Percentiles rank a stretch among this genome's conserved stretches.
phyloP scores from a whole-genome alignment of 1,140 invertebrate genomes.

The Phymorhynchus buccinoides region DNA sequence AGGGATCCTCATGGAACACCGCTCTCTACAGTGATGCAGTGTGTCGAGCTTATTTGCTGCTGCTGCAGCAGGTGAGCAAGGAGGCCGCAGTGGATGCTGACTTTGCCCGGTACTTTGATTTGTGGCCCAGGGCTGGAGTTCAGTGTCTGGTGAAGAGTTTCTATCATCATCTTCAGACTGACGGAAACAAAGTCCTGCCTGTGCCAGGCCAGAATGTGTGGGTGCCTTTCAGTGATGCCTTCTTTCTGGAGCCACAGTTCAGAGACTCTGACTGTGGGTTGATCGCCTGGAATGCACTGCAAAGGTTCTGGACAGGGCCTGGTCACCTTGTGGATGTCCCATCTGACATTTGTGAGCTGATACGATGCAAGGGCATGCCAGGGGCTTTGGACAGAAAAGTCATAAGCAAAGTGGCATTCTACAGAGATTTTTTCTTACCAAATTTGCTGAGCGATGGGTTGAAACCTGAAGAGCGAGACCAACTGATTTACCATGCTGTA shows the following conservation, averaged over 20 bases:
- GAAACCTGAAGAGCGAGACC: conserved; percentile 30
- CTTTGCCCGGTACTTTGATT: conserved; percentile 14
- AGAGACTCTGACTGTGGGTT: conserved; percentile 18
- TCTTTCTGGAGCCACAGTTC: conserved; percentile 28
- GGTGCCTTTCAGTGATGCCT: conserved; percentile 4
- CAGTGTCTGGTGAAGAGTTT: conserved; percentile 4
- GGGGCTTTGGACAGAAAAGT: neutral
- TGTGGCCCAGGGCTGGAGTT: conserved; percentile 31
- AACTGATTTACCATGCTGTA: conserved; percentile 21
- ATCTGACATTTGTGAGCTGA: conserved; percentile 9
- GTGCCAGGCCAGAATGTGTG: neutral
- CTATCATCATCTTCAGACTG: conserved; percentile 12
- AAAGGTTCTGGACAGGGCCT: conserved; percentile 32
- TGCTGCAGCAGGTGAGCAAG: conserved; percentile 14
- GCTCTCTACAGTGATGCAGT: conserved; percentile 43
- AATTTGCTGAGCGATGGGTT: conserved; percentile 24
- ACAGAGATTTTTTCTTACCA: conserved; percentile 34
- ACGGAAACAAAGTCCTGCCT: conserved; percentile 20
- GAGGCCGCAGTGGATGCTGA: neutral
- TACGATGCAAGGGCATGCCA: neutral
- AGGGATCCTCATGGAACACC: conserved; percentile 57
- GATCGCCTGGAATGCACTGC: conserved; percentile 29
- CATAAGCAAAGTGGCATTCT: conserved; percentile 14
- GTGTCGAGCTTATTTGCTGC: conserved; percentile 5
- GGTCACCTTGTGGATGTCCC: conserved; percentile 31